These are phyloP conservation scores for Acrocephalus arundinaceus DNA, from an alignment of 2,113 vertebrate species.

Conservation along the genomic window DNA sequence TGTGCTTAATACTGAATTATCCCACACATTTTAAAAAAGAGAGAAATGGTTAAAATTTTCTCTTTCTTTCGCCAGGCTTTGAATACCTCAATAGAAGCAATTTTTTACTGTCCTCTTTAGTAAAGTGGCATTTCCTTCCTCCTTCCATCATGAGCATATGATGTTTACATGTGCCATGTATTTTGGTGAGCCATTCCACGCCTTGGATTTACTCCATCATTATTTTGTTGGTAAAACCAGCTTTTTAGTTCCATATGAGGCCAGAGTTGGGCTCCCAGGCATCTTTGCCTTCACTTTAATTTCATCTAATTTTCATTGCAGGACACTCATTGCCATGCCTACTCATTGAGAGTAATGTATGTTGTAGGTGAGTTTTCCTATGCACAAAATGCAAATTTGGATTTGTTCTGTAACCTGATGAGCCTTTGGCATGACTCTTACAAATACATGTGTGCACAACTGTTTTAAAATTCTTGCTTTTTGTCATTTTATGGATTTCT, in stretches of 20 bases:
- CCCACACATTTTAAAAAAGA: neutral
- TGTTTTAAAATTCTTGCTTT: neutral
- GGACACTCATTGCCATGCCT: neutral
- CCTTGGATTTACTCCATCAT: neutral
- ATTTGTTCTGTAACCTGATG: neutral
- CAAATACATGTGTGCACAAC: fast-evolving
- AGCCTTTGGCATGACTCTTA: neutral
- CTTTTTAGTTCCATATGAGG: neutral
- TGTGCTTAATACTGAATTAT: neutral
- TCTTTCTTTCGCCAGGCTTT: neutral
- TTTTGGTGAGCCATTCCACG: fast-evolving
- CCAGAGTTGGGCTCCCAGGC: neutral
- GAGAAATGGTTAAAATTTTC: neutral
- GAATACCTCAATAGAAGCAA: neutral
- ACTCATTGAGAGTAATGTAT: neutral
- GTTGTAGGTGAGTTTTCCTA: neutral
- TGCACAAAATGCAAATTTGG: neutral
- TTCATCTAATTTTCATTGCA: neutral
- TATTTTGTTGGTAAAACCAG: neutral
- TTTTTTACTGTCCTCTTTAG: neutral
- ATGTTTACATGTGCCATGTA: neutral
- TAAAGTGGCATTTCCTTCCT: neutral
- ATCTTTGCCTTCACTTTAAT: neutral
- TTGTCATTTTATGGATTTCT: neutral
- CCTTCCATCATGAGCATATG: neutral